phyloP scores from a whole-genome alignment of 2,888 invertebrate genomes.

The Meiosimyza platycephala region DNA sequence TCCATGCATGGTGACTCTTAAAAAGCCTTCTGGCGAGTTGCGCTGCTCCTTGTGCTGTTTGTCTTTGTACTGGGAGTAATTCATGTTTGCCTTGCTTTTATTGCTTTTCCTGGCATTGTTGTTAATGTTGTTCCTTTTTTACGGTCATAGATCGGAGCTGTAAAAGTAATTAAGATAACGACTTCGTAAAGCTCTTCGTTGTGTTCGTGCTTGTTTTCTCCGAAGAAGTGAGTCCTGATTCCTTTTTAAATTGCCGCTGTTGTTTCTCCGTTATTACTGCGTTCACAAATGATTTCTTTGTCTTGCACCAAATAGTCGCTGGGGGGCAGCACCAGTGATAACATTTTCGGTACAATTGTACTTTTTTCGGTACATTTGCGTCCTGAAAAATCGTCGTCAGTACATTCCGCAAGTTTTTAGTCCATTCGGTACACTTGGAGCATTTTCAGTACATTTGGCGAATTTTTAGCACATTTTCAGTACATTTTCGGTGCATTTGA shows the following conservation, averaged over 20 bases:
- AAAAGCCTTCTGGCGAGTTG: background rate
- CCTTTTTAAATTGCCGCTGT: background rate
- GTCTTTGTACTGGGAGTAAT: background rate
- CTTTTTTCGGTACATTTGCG: too few relatives aligned
- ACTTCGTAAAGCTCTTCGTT: conserved; percentile 45
- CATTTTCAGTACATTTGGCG: too few relatives aligned
- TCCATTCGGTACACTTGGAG: too few relatives aligned
- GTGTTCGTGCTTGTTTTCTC: background rate
- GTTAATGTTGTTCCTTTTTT: conserved; percentile 17
- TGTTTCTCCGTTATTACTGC: background rate
- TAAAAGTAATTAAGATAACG: conserved; percentile 63
- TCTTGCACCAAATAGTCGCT: background rate
- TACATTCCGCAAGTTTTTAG: too few relatives aligned
- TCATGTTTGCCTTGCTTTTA: background rate
- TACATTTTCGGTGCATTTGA: too few relatives aligned
- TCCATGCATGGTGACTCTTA: too few relatives aligned
- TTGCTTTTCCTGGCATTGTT: conserved; percentile 25
- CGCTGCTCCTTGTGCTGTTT: background rate
- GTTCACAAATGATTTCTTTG: conserved; percentile 10
- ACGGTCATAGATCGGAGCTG: conserved; percentile 55
- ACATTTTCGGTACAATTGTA: too few relatives aligned
- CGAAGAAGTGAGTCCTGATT: background rate
- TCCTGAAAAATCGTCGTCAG: too few relatives aligned
- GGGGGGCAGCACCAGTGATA: too few relatives aligned
- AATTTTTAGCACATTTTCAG: too few relatives aligned